Evolutionary conservation across 2,797 vertebrate genomes (phyloP).

Genomic region (Alcedo quadribrachys): DNA sequence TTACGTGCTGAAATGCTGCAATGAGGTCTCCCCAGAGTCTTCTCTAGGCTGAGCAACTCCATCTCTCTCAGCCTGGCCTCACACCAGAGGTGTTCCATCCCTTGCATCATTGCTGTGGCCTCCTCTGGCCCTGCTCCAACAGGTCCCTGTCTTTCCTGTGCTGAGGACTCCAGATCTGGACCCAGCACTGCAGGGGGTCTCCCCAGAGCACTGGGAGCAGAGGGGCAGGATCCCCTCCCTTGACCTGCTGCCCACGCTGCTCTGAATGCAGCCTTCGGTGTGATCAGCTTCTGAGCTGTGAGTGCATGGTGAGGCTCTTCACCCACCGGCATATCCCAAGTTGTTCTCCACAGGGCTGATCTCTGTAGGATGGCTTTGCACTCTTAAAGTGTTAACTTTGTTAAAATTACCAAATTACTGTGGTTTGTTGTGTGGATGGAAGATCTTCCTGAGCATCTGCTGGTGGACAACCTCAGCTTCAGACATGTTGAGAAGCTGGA

Average conservation of each 20-base stretch:
- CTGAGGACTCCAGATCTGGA: too few relatives aligned
- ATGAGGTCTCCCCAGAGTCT: too few relatives aligned
- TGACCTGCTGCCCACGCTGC: too few relatives aligned
- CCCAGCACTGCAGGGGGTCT: neutral
- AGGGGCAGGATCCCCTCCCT: too few relatives aligned
- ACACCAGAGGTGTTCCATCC: too few relatives aligned
- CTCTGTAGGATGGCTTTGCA: neutral
- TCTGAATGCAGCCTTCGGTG: too few relatives aligned
- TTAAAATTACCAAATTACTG: neutral
- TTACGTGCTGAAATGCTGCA: neutral
- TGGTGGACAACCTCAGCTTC: neutral
- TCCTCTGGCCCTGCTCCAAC: too few relatives aligned
- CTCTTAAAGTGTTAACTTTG: neutral
- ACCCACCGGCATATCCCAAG: neutral
- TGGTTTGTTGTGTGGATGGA: neutral
- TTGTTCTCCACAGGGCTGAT: neutral
- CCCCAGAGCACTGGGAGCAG: neutral
- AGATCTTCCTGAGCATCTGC: neutral
- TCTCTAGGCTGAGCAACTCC: too few relatives aligned
- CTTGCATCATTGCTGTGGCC: too few relatives aligned
- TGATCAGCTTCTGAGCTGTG: too few relatives aligned
- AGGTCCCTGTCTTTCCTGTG: too few relatives aligned
- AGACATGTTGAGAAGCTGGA: accelerated
- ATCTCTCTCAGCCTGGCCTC: too few relatives aligned
- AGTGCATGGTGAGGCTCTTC: neutral